Evolutionary conservation across 2,113 vertebrate species (phyloP), one percentile per base, ranked within the genome.

Genomic region (Pterocles gutturalis): DNA sequence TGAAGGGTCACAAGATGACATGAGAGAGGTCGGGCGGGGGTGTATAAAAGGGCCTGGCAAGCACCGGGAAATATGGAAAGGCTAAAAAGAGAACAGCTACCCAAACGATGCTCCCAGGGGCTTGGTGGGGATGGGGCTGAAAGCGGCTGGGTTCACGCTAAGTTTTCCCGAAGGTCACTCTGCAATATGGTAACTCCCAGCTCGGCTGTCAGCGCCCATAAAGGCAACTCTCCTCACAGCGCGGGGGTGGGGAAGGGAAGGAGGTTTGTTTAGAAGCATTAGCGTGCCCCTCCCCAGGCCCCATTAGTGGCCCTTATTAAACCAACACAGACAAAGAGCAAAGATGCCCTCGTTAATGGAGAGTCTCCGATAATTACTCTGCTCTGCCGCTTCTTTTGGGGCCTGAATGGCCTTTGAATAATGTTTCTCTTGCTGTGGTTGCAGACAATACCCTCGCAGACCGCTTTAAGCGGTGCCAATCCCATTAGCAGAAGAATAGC

Each of bases 291-390:
- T 97, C 98, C 98, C 97, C 96, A 93, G 91, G 97, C 94, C 98
- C 98, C 98, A 99, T 99, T 99, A 99, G 98, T 10, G 82, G 95
- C 95, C 96, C 97, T 98, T 98, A 98, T 98, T 98, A 98, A 99
- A 98, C 97, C 97, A 97, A 97, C 95, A 95, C 98, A 98, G 98
- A 99, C 98, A 99, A 99, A 98, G 96, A 98, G 97, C 92, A 97
- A 97, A 97, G 97, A 98, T 98, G 98, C 96, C 98, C 98, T 97
- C 96, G 96, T 98, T 98, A 98, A 98, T 98, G 97, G 96, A 98
- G 97, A 98, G 97, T 97, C 97, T 98, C 96, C 67, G 92, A 98
- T 99, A 99, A 99, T 99, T 98, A 98, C 98, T 98, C 91, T 92
- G 98, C 97, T 97, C 97, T 92, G 97, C 98, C 72, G 97, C 98